Conservation (phyloP, 2,888 invertebrate species). For the Zygothrica quintamaculata region DNA sequence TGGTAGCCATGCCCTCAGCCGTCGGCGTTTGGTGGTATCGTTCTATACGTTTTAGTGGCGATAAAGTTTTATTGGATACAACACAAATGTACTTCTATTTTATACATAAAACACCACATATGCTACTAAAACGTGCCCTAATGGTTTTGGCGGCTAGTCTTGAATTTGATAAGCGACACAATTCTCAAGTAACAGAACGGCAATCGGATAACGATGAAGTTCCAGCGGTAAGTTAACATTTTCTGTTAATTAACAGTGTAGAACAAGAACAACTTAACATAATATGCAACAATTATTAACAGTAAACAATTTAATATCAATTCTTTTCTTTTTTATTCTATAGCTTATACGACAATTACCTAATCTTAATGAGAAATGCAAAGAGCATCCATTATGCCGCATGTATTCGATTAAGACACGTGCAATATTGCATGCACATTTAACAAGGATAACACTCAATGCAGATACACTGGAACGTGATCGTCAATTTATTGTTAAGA, state of each 20-base stretch:
- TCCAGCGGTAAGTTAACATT: constrained; percentile 89
- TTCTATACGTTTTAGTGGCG: constrained; percentile 98
- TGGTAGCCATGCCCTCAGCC: constrained; percentile 96
- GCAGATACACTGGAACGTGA: constrained; percentile 93
- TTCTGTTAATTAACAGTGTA: not conserved
- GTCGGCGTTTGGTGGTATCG: constrained; percentile 99
- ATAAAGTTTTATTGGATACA: constrained; percentile 98
- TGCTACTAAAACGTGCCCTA: constrained; percentile 96
- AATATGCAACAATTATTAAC: too few species aligned
- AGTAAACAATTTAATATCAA: not conserved
- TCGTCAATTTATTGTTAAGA: constrained; percentile 92
- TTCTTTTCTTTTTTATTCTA: not conserved
- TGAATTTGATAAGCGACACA: constrained; percentile 97
- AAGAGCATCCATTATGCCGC: constrained; percentile 96
- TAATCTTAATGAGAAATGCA: constrained; percentile 97
- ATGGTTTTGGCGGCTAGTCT: constrained; percentile 98
- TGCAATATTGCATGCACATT: constrained; percentile 97
- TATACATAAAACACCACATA: constrained; percentile 97
- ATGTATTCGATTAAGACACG: constrained; percentile 97
- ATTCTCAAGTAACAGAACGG: constrained; percentile 96
- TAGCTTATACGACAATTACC: constrained; percentile 95
- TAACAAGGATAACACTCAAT: constrained; percentile 92
- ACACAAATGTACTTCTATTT: constrained; percentile 98
- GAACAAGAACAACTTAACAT: too few species aligned
- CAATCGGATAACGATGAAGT: constrained; percentile 98